A percentile compares a stretch with the other conserved stretches of the same genome.
phyloP scores from a whole-genome alignment of 1,140 invertebrate species.

The Lethocerus indicus region DNA sequence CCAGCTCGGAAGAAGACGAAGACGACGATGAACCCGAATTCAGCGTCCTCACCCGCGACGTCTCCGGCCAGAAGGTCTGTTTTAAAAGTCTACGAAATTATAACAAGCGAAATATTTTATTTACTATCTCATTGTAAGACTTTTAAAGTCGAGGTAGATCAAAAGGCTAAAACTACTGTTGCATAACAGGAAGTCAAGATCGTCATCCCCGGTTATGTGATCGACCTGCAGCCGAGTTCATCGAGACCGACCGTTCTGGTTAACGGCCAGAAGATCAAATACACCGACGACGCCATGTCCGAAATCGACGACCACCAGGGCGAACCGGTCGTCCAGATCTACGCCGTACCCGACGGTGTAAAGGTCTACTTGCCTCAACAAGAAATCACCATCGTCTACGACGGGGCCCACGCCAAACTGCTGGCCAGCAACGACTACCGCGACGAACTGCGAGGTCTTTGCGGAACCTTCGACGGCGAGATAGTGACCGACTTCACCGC shows the following conservation, averaged over 20 bases:
- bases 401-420: conserved; percentile 32
- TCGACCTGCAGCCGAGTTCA: conserved; percentile 15
- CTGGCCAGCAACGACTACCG: conserved; percentile 25
- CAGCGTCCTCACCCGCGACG: conserved; percentile 25
- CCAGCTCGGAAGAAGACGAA: conserved; percentile 16
- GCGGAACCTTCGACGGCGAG: conserved; percentile 41
- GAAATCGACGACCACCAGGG: conserved; percentile 19
- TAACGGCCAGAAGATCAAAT: conserved; percentile 21
- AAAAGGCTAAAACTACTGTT: no score
- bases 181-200: conserved; percentile 21
- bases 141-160: no score
- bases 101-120: no score
- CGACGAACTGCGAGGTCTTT: conserved; percentile 37
- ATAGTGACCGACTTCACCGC: conserved; percentile 33
- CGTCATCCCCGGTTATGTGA: conserved; percentile 17
- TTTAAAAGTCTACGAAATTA: no score
- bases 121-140: no score
- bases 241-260: conserved; percentile 22
- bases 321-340: conserved; percentile 29
- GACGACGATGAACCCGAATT: no score
- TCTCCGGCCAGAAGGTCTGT: conserved; percentile 19
- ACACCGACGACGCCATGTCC: conserved; percentile 16
- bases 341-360: conserved; percentile 25
- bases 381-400: conserved; percentile 30
- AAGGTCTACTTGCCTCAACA: conserved; percentile 28